Percentiles rank a stretch among this genome's conserved stretches.
Evolutionary conservation across 2,888 invertebrate genomes (phyloP).

Genomic region (Calameuta filiformis): DNA sequence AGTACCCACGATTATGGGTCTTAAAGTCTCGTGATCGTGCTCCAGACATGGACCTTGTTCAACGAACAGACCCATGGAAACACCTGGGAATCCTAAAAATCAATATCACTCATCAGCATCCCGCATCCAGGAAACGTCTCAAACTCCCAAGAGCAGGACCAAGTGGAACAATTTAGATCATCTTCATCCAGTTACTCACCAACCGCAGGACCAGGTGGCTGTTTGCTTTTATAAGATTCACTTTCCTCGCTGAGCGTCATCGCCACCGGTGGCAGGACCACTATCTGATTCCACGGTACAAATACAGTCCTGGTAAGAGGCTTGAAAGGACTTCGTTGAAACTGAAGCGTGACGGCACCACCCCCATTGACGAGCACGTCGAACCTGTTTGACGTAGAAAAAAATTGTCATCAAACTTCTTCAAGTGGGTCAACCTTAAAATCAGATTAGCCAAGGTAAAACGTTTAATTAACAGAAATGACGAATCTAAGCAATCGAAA

Average conservation of each 20-base stretch:
- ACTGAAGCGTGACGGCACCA: constrained; percentile 95
- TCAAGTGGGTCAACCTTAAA: neutral
- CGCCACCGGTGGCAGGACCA: constrained; percentile 88
- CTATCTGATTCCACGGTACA: constrained; percentile 98
- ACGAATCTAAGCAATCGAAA: neutral
- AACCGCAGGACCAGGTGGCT: constrained; percentile 61
- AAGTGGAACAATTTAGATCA: neutral
- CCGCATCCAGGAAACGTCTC: constrained; percentile 47
- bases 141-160: neutral
- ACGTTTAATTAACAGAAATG: neutral
- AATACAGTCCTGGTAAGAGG: constrained; percentile 89
- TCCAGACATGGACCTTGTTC: constrained; percentile 78
- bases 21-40: constrained; percentile 86
- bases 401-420: neutral
- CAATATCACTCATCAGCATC: neutral
- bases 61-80: constrained; percentile 69
- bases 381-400: constrained; percentile 77
- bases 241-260: constrained; percentile 84
- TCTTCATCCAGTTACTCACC: constrained; percentile 49
- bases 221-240: constrained; percentile 58
- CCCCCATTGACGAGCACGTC: constrained; percentile 99
- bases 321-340: constrained; percentile 94
- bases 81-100: constrained; percentile 68
- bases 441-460: neutral
- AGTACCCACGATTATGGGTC: constrained; percentile 88